A percentile compares a stretch with the other conserved stretches of the same genome.
Conservation (phyloP, 2,797 vertebrate genomes). For the Micrastur ruficollis region DNA sequence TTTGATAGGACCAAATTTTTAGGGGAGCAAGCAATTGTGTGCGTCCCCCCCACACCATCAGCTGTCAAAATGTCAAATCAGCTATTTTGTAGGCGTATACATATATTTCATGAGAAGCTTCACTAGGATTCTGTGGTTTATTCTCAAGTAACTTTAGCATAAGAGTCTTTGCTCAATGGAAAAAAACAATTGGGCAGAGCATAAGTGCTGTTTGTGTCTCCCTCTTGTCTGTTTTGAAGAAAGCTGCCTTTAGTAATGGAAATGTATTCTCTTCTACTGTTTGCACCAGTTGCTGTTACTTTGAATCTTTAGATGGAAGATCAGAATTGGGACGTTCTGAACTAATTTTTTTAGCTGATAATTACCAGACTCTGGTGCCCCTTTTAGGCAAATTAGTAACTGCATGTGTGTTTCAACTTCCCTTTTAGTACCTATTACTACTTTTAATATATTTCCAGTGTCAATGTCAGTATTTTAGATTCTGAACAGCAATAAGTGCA, state of each 20-base stretch:
- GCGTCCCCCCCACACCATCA: fast-evolving
- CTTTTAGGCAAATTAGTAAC: not conserved
- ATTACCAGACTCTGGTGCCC: not conserved
- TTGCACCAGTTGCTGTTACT: not conserved
- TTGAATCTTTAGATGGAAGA: not conserved
- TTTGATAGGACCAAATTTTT: slow-evolving; percentile 39
- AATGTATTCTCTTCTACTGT: not conserved
- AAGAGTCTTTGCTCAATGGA: not conserved
- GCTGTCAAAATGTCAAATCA: not conserved
- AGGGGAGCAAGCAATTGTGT: not conserved
- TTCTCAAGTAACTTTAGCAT: not conserved
- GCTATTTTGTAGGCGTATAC: not conserved
- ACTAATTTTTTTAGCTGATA: not conserved
- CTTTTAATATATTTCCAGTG: not conserved
- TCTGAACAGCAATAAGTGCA: not conserved
- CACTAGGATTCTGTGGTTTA: not conserved
- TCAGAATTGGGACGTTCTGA: not conserved
- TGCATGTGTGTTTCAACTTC: not conserved
- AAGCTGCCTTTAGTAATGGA: slow-evolving; percentile 21
- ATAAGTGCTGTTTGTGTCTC: not conserved
- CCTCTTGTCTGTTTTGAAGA: not conserved
- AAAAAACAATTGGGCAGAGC: not conserved
- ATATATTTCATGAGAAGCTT: not conserved
- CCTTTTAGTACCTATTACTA: not conserved
- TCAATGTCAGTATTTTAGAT: not conserved